Evolutionary conservation across 1,140 invertebrate species (phyloP), one percentile per base, ranked within the genome.

Genomic region (Drosophila varians): DNA sequence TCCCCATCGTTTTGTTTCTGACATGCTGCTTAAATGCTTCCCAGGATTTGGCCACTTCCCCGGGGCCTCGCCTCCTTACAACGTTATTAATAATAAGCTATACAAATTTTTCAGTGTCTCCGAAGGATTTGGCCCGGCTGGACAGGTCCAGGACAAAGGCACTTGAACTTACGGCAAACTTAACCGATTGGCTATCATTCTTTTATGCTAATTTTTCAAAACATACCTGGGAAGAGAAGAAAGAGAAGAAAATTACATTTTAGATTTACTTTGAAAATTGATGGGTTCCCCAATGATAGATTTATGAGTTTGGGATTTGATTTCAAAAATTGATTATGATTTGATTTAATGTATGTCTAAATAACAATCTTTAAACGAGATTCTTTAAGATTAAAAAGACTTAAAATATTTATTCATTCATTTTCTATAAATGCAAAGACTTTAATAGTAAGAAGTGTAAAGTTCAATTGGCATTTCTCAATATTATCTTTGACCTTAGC

Each of bases 51-150:
- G 86, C 79, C 79, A 86, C 77, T 84, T 89, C 79, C 89, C 80
- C 68, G 69, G 56, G 49, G 72, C 69, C 68, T 62, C 5, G 62
- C 74, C 86, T 84, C 65, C 84, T 88, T 78, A 78, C 86, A 89
- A 80, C 84, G 84, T 89, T 89, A 89, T 89, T 89, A 89, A 89
- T 89, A 89, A 89, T 89, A 89, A 89, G 84, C 84, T 86, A 89
- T 89, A 88, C 84, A 89, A 88, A 88, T 88, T 88, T 88, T 78
- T 88, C 61, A 84, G 56, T 83, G 84, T 89, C 80, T 72, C 51
- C 48, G 49, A 54, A 46, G 28, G 36, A 23, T 26, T n/a, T 21
- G 53, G 26, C 43, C 42, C 16, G 16, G 48, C 12, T 25, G 68
- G 46, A 38, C 49, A 28, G 28, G 36, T 38, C 14, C 1, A n/a